Percentiles rank a stretch among this genome's conserved stretches.
Conservation (phyloP, 2,113 vertebrate species). For the Ploceus nigricollis region DNA sequence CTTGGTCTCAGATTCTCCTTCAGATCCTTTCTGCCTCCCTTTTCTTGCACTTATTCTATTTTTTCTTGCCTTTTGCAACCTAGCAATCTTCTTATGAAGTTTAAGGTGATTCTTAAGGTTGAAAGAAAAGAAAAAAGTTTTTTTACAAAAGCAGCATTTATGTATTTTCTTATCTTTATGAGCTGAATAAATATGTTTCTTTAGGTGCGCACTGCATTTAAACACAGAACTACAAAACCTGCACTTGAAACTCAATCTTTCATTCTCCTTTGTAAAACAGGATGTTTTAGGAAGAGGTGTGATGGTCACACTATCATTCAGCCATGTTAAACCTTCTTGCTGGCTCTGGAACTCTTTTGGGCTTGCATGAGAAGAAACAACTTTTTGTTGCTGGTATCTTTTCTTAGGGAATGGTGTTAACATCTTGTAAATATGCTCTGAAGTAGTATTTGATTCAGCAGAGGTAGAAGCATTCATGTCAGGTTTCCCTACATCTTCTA, state of each 20-base stretch:
- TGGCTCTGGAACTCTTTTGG: not conserved
- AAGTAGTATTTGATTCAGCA: not conserved
- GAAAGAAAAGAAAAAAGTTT: constrained; percentile 22
- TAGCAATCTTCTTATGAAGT: not conserved
- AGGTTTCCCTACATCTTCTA: not conserved
- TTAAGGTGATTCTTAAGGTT: constrained; percentile 38
- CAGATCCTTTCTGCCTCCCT: not conserved
- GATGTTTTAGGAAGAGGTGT: not conserved
- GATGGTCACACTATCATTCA: not conserved
- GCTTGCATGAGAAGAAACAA: not conserved
- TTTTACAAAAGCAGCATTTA: constrained; percentile 52
- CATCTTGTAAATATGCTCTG: not conserved
- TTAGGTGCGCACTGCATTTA: not conserved
- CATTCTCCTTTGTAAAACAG: not conserved
- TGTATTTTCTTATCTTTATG: constrained; percentile 46
- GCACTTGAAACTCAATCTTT: not conserved
- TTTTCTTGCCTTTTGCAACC: not conserved
- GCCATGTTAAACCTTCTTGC: not conserved
- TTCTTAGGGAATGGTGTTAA: not conserved
- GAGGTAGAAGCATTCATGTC: not conserved
- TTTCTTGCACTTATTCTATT: not conserved
- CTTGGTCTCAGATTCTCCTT: not conserved
- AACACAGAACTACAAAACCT: constrained; percentile 23
- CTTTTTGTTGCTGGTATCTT: not conserved
- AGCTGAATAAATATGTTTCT: constrained; percentile 26